A percentile compares a stretch with the other conserved stretches of the same genome.
Evolutionary conservation across 2,888 invertebrate species (phyloP).

Genomic region (Melinaea menophilus): DNA sequence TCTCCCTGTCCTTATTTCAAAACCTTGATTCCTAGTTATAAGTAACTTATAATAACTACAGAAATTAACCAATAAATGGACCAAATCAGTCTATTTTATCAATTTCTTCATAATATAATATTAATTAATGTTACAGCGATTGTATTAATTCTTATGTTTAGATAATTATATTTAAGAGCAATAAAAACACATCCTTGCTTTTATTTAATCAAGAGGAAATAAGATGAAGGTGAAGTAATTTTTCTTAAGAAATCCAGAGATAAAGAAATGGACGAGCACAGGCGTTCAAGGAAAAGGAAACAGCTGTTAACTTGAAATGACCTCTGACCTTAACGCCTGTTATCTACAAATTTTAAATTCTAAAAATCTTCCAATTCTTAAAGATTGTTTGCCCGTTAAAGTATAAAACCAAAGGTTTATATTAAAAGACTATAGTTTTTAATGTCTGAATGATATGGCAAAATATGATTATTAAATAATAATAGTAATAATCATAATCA

Average conservation of each 20-base stretch:
- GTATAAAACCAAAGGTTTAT: too few species aligned
- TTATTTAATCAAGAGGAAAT: slow-evolving; percentile 28
- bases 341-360: slow-evolving; percentile 25
- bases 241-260: slow-evolving; percentile 33
- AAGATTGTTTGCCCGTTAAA: too few species aligned
- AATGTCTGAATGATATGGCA: too few species aligned
- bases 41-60: slow-evolving; percentile 49
- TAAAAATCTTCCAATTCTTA: too few species aligned
- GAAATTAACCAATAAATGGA: too few species aligned
- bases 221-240: slow-evolving; percentile 28
- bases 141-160: neutral
- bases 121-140: neutral
- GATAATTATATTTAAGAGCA: neutral
- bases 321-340: slow-evolving; percentile 23
- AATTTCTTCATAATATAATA: neutral
- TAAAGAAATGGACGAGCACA: slow-evolving; percentile 26
- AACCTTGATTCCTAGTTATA: slow-evolving; percentile 82
- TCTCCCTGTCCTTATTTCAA: slow-evolving; percentile 43
- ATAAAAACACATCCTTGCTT: neutral
- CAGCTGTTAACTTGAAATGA: slow-evolving; percentile 29
- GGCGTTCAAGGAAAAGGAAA: slow-evolving; percentile 31
- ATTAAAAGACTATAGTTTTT: too few species aligned
- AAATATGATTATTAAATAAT: too few species aligned
- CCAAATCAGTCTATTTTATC: neutral
- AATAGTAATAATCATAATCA: too few species aligned